These are phyloP conservation scores for Drosophila fuyamai DNA, from an alignment of 1,140 invertebrate genomes.

Conservation along the genomic window DNA sequence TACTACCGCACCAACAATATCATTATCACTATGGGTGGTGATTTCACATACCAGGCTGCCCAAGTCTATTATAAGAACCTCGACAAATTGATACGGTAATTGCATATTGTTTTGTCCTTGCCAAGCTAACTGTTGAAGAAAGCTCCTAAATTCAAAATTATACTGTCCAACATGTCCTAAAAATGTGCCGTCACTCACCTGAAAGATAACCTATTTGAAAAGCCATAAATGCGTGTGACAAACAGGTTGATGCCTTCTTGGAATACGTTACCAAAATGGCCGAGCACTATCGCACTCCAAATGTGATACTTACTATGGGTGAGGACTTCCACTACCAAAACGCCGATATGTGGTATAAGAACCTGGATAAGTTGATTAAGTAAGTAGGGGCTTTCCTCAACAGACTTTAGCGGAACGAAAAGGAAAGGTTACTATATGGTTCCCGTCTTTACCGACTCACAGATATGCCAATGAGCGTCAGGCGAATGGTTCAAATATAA, in stretches of 20 bases:
- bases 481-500: slow-evolving; percentile 88
- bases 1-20: slow-evolving; percentile 90
- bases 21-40: slow-evolving; percentile 96
- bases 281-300: slow-evolving; percentile 87
- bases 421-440: not conserved
- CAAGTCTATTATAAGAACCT: slow-evolving; percentile 94
- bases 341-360: slow-evolving; percentile 93
- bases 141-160: slow-evolving; percentile 50
- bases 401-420: slow-evolving; percentile 4
- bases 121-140: slow-evolving; percentile 50
- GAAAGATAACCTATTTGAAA: slow-evolving; percentile 1
- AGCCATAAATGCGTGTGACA: not conserved
- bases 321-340: slow-evolving; percentile 96
- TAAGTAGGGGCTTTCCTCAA: slow-evolving; percentile 85
- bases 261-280: slow-evolving; percentile 86
- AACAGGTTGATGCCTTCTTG: slow-evolving; percentile 87
- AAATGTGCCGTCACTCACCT: not conserved
- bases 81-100: slow-evolving; percentile 94
- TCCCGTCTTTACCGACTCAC: not conserved
- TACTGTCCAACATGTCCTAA: slow-evolving; percentile 12
- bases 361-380: slow-evolving; percentile 95
- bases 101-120: slow-evolving; percentile 17
- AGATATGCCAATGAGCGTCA: slow-evolving; percentile 88
- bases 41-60: slow-evolving; percentile 96
- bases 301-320: slow-evolving; percentile 95